Percentiles rank a stretch among this genome's conserved stretches.
Conservation (phyloP, 2,797 vertebrate species). For the Labeo calbasu region DNA sequence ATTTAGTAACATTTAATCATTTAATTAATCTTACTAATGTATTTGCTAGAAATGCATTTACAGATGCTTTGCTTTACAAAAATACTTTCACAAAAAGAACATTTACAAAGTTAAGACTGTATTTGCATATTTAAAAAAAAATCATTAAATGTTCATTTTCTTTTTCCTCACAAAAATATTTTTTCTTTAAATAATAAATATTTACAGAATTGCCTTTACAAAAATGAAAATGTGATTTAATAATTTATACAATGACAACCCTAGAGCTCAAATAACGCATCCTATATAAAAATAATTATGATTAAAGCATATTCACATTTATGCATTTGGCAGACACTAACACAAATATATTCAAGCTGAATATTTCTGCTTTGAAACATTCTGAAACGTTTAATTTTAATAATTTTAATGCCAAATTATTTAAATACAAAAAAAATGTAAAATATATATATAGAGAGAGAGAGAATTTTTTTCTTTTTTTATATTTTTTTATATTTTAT, state of each 20-base stretch:
- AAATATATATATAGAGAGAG: too few relatives aligned
- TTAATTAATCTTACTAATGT: not conserved
- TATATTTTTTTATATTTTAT: too few relatives aligned
- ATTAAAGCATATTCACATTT: not conserved
- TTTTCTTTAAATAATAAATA: not conserved
- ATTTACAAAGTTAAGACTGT: not conserved
- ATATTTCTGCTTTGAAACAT: not conserved
- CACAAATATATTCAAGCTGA: not conserved
- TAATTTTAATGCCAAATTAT: too few relatives aligned
- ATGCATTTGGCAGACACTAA: not conserved
- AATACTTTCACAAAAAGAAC: too few relatives aligned
- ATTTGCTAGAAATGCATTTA: not conserved
- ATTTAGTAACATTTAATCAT: not conserved
- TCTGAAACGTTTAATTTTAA: not conserved
- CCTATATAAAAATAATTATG: not conserved
- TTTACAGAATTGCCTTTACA: too few relatives aligned
- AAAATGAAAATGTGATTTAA: too few relatives aligned
- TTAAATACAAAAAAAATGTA: too few relatives aligned
- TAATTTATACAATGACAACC: not conserved
- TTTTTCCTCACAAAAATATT: not conserved
- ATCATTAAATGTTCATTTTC: not conserved
- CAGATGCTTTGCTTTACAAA: not conserved
- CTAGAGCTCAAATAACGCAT: not conserved
- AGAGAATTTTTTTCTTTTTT: too few relatives aligned
- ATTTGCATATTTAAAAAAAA: not conserved